phyloP scores from a whole-genome alignment of 2,113 vertebrate species.

The Psettodes erumei region DNA sequence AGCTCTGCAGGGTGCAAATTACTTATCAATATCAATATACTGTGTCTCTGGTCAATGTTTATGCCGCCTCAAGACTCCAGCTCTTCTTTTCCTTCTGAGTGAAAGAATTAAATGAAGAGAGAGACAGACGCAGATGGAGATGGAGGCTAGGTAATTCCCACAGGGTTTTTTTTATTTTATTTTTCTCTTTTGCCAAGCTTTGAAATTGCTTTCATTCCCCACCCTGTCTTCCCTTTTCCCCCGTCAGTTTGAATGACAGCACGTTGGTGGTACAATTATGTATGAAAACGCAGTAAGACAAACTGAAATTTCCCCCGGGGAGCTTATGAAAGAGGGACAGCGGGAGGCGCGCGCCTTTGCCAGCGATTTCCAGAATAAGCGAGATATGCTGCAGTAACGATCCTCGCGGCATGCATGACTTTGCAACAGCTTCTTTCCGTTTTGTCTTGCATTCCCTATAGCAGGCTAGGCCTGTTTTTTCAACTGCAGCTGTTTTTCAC shows the following conservation, averaged over 20 bases:
- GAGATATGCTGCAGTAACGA: not conserved
- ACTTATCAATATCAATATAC: not conserved
- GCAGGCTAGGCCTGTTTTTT: not conserved
- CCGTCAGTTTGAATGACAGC: slow-evolving; percentile 63
- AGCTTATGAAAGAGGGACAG: slow-evolving; percentile 32
- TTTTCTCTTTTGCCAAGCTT: slow-evolving; percentile 22
- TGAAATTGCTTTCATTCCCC: slow-evolving; percentile 59
- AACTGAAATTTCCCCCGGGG: slow-evolving; percentile 52
- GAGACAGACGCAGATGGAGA: slow-evolving; percentile 25
- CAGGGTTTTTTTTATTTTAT: slow-evolving; percentile 40
- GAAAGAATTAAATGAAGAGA: slow-evolving; percentile 30
- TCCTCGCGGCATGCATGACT: slow-evolving; percentile 11
- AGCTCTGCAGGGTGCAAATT: not conserved
- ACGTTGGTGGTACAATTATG: slow-evolving; percentile 63
- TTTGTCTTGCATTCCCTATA: slow-evolving; percentile 23
- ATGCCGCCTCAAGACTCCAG: slow-evolving; percentile 20
- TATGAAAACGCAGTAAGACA: slow-evolving; percentile 68
- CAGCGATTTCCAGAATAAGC: slow-evolving; percentile 32
- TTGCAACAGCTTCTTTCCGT: slow-evolving; percentile 3
- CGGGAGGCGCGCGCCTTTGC: slow-evolving; percentile 19
- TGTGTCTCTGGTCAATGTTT: not conserved
- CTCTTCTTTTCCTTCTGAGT: slow-evolving; percentile 8
- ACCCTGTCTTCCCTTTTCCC: slow-evolving; percentile 8
- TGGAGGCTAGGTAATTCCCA: slow-evolving; percentile 48
- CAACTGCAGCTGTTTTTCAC: slow-evolving; percentile 20